Base-by-base conservation (phyloP, 2,888 invertebrate species). In the Napeogenes sylphis region DNA sequence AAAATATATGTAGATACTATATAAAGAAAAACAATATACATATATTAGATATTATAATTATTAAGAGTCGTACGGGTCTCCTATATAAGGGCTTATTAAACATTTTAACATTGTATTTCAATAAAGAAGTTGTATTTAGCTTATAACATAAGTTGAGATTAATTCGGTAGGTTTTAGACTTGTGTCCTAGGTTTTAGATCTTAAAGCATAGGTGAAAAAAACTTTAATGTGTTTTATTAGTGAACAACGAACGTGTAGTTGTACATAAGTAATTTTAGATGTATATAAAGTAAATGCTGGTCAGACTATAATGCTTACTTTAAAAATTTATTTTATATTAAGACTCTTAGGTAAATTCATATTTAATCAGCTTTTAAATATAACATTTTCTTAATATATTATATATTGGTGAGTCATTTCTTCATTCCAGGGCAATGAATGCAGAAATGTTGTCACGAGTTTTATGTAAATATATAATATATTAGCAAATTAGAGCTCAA, bases 351-450 rank as follows among this genome's bases (percentile, higher is more conserved):
- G 30, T 4, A 10, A 21, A 10, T 47, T n/a, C n/a, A 8, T 30
- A 30, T 30, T 51, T 51, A 51, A 51, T 30, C 51, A 30, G 21
- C 51, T 51, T 4, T 67, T 63, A 62, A 64, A 59, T 56, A 4
- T 55, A 67, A 58, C 58, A 45, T 14, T 30, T 58, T 54, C 45
- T 58, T 54, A 54, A 58, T 12, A 62, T 60, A 59, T 47, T 45
- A 47, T 30, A 59, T 67, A 74, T 21, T 21, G 69, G 71, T 66
- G 4, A 10, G 70, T 75, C 76, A 78, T 84, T 84, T 85, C 79
- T 84, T 80, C 80, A 83, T 78, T 88, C 83, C 58, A 60, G 90
- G 90, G 90, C 90, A 90, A 90, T 90, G 82, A 84, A 79, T 87
- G 73, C 80, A 82, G 80, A 84, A 83, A 83, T 82, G 75, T 77